phyloP scores from a whole-genome alignment of 2,888 invertebrate genomes.

The Nyleta sp. region DNA sequence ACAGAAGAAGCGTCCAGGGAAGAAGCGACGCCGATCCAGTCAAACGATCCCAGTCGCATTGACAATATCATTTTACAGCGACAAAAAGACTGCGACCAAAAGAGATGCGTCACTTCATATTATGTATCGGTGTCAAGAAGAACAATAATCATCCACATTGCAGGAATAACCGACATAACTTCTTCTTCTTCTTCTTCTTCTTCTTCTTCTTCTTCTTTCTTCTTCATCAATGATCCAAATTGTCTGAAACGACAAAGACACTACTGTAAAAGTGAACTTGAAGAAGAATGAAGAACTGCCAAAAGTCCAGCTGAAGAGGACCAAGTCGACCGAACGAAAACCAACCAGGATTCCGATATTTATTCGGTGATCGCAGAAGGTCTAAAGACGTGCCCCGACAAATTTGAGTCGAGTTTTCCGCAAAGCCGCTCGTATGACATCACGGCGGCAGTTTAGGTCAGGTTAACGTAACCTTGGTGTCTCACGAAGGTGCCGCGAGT shows the following conservation, averaged over 20 bases:
- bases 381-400: no score
- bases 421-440: slow-evolving; percentile 22
- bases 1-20: background rate
- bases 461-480: slow-evolving; percentile 45
- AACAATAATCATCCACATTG: slow-evolving; percentile 19
- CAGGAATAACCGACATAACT: slow-evolving; percentile 20
- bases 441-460: slow-evolving; percentile 33
- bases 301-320: no score
- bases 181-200: no score
- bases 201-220: background rate
- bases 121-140: slow-evolving; percentile 23
- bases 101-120: slow-evolving; percentile 15
- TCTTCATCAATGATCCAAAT: no score
- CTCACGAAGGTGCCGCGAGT: slow-evolving; percentile 38
- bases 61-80: background rate
- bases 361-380: no score
- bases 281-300: no score
- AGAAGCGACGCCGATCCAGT: background rate
- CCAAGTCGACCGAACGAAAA: no score
- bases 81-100: background rate
- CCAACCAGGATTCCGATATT: no score
- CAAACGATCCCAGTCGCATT: background rate
- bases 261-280: no score
- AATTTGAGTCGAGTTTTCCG: background rate
- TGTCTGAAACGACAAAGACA: no score